Base-by-base conservation (phyloP, 2,797 vertebrate species). In the Gallinago solitaria region DNA sequence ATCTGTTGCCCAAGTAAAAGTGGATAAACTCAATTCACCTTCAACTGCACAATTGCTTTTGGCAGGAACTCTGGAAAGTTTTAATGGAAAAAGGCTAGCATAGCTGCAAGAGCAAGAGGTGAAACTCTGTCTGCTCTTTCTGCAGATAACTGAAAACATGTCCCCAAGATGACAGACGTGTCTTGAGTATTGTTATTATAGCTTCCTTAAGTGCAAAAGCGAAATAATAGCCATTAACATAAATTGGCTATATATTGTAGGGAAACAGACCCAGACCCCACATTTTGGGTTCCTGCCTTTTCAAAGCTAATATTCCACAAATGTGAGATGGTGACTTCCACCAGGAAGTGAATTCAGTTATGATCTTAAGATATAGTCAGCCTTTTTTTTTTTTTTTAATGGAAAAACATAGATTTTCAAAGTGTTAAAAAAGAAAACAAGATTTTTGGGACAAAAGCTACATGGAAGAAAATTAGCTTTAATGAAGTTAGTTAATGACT, bases 21-120 rank as follows among this genome's bases (percentile, higher is more conserved):
- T 25, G 56, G 21, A 80, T 54, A 76, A 93, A 76, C 32, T 53
- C 57, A 82, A 25, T 48, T 75, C 59, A 76, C 47, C 37, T 76
- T 84, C 33, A 71, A 21, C 45, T 28, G 20, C 37, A 39, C 30
- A 73, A 54, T 45, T 92, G 67, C 45, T 93, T 90, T 92, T 89
- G 76, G 61, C 90, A 95, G 69, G 53, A 79, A 15, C 53, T 75
- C 61, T 88, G 87, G 83, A 53, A 95, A 94, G 59, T 86, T 83
- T 86, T 86, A 91, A 47, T 59, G 47, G 65, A 75, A 86, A 93
- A 90, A 56, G 16, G 9, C 25, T 56, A 71, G 30, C 39, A 50
- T n/a, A 86, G 48, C 60, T 92, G 23, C 25, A 73, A 50, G 87
- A 78, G 75, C 65, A 81, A 76, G 73, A 91, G 87, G 57, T 68